A percentile compares a stretch with the other conserved stretches of the same genome.
Conservation (phyloP, 2,888 invertebrate species). For the Zonitis immaculata region DNA sequence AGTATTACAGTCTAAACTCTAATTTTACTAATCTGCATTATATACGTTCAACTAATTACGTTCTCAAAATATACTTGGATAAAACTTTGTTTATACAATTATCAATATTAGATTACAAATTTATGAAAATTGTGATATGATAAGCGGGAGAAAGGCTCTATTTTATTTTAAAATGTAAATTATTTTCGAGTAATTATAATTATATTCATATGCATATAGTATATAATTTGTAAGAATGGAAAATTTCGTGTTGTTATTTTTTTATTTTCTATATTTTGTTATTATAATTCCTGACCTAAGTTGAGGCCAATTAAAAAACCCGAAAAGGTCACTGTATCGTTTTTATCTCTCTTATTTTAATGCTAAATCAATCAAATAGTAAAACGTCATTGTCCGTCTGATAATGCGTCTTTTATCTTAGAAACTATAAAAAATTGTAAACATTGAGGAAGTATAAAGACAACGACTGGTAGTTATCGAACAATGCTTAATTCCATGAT, state of each 20-base stretch:
- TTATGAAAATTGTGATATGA: too few species aligned
- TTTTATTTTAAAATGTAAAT: too few species aligned
- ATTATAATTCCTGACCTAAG: background rate
- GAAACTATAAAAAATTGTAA: constrained; percentile 24
- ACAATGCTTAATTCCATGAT: constrained; percentile 32
- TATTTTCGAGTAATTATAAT: too few species aligned
- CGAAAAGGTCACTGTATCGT: background rate
- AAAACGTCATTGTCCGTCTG: constrained; percentile 4
- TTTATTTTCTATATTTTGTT: too few species aligned
- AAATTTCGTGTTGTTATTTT: too few species aligned
- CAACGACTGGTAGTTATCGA: constrained; percentile 30
- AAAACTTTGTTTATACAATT: constrained; percentile 20
- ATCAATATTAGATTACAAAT: too few species aligned
- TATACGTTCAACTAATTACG: constrained; percentile 30
- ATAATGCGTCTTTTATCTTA: constrained; percentile 20
- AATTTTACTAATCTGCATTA: constrained; percentile 35
- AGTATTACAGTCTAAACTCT: constrained; percentile 39
- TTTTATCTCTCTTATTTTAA: background rate
- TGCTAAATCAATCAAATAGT: background rate
- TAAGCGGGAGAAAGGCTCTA: too few species aligned
- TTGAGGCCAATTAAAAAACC: too few species aligned
- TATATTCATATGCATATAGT: too few species aligned
- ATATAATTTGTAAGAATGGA: too few species aligned
- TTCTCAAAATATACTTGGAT: constrained; percentile 24
- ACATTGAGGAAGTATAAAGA: constrained; percentile 27